phyloP scores from a whole-genome alignment of 2,797 vertebrate species.

The Sciurus carolinensis region DNA sequence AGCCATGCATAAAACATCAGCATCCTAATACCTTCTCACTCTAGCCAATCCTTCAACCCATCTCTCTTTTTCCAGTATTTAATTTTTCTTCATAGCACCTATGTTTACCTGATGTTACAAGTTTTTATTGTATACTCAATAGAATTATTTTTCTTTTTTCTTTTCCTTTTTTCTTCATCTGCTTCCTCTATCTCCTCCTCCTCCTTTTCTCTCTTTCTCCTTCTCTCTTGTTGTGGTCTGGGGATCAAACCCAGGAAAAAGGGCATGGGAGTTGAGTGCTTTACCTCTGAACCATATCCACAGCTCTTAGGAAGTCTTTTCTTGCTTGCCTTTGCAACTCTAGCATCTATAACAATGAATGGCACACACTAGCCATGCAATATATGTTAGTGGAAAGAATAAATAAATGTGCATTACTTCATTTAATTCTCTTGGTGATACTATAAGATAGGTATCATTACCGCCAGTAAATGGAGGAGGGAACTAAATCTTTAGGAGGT shows the following conservation, averaged over 20 bases:
- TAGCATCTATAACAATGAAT: neutral
- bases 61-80: neutral
- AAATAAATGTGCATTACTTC: neutral
- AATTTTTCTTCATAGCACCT: neutral
- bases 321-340: neutral
- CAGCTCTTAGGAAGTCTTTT: neutral
- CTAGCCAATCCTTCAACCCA: neutral
- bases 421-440: neutral
- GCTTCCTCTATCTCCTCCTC: neutral
- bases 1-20: neutral
- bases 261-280: neutral
- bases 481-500: neutral
- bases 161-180: neutral
- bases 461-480: neutral
- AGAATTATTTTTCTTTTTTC: neutral
- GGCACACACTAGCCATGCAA: neutral
- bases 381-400: constrained; percentile 29
- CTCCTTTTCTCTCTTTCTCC: neutral
- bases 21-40: neutral
- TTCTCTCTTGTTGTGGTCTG: neutral
- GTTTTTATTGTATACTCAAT: constrained; percentile 49
- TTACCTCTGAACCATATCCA: neutral
- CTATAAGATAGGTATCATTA: neutral
- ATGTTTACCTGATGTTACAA: neutral
- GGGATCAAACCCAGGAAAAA: neutral